Percentiles rank a stretch among this genome's conserved stretches.
These are phyloP conservation scores for Formicarius rufipectus DNA, from an alignment of 2,113 vertebrate genomes.

Conservation along the genomic window DNA sequence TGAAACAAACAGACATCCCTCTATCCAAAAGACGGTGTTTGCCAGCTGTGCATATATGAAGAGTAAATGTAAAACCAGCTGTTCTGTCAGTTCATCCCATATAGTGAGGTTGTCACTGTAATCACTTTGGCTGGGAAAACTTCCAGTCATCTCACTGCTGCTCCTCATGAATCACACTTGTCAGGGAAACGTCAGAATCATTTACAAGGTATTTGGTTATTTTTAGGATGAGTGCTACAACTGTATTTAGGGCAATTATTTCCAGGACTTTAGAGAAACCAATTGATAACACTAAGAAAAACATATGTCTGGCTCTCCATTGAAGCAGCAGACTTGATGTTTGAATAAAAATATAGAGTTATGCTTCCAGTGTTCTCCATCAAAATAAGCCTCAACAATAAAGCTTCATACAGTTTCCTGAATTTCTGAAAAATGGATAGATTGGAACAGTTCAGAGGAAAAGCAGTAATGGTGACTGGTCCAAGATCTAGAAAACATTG, in stretches of 20 bases:
- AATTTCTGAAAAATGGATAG: background rate
- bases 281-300: conserved; percentile 18
- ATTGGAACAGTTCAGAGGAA: background rate
- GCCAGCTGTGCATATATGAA: conserved; percentile 56
- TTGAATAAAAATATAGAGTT: background rate
- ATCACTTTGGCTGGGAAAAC: conserved; percentile 55
- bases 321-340: conserved; percentile 10
- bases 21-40: conserved; percentile 30
- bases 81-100: conserved; percentile 46
- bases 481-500: background rate
- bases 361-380: background rate
- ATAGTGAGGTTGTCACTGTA: conserved; percentile 45
- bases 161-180: conserved; percentile 53
- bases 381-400: background rate
- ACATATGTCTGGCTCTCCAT: background rate
- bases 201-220: conserved; percentile 34
- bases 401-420: background rate
- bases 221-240: background rate
- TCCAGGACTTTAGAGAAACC: conserved; percentile 37
- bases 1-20: conserved; percentile 44
- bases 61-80: conserved; percentile 64
- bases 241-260: conserved; percentile 44
- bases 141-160: conserved; percentile 50
- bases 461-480: background rate
- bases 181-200: conserved; percentile 15